Conservation (phyloP, 1,140 invertebrate species). For the Papilio xuthus region DNA sequence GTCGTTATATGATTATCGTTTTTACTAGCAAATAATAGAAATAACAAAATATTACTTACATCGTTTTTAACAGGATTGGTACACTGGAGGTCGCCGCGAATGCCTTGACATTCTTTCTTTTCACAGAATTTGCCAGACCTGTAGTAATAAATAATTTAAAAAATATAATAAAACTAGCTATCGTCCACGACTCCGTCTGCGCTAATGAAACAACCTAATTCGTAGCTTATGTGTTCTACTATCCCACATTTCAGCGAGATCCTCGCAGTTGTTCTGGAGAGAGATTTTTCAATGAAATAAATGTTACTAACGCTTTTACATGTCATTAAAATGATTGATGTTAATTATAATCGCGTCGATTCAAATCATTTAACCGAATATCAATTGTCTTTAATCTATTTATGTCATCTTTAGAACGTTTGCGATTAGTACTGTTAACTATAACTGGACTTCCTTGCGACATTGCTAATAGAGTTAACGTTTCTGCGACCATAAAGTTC, state of each 20-base stretch:
- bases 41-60: constrained; percentile 46
- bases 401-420: constrained; percentile 9
- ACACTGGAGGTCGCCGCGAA: constrained; percentile 55
- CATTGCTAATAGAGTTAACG: constrained; percentile 20
- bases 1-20: no score
- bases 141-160: constrained; percentile 19
- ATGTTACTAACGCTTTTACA: background rate
- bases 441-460: background rate
- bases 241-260: no score
- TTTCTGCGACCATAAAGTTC: no score
- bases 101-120: constrained; percentile 47
- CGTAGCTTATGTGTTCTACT: no score
- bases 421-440: constrained; percentile 7
- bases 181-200: no score
- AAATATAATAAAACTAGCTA: background rate
- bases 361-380: background rate
- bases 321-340: constrained; percentile 1
- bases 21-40: background rate
- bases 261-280: no score
- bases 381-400: constrained; percentile 10
- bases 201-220: no score
- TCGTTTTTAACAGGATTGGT: constrained; percentile 47
- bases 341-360: background rate
- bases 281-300: background rate
- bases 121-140: constrained; percentile 53